A percentile compares a stretch with the other conserved stretches of the same genome.
Conservation (phyloP, 2,797 vertebrate species). For the Okamejei kenojei region DNA sequence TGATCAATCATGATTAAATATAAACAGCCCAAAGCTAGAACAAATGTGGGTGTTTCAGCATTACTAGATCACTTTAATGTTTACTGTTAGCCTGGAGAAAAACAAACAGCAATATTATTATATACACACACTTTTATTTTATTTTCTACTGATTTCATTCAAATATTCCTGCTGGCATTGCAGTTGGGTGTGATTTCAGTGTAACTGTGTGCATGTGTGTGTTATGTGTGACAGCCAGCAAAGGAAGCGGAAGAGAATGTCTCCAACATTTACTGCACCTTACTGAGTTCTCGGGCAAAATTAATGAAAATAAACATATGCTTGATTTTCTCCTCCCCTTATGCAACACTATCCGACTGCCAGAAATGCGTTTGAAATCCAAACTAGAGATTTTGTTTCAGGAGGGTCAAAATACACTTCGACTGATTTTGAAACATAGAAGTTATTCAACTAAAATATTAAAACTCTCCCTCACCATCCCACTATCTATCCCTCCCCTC, state of each 20-base stretch:
- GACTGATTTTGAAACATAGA: neutral
- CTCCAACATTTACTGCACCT: constrained; percentile 37
- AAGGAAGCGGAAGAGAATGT: constrained; percentile 30
- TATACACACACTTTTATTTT: constrained; percentile 37
- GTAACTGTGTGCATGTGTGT: constrained; percentile 34
- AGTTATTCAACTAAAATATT: neutral
- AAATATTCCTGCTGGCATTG: constrained; percentile 34
- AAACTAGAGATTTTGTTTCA: neutral
- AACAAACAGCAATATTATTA: constrained; percentile 39
- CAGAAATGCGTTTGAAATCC: neutral
- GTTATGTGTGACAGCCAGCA: constrained; percentile 30
- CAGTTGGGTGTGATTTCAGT: constrained; percentile 35
- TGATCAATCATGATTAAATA: constrained; percentile 34
- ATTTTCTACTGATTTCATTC: constrained; percentile 34
- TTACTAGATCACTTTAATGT: constrained; percentile 33
- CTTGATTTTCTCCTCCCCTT: constrained; percentile 30
- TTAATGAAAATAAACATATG: constrained; percentile 39
- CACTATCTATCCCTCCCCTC: too few relatives aligned
- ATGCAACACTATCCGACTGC: constrained; percentile 35
- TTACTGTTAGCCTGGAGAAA: constrained; percentile 37
- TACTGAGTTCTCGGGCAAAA: constrained; percentile 26
- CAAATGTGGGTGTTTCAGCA: constrained; percentile 37
- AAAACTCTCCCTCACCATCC: neutral
- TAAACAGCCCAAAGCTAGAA: constrained; percentile 36
- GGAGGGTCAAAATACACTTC: neutral